These are phyloP conservation scores for Hydractinia symbiolongicarpus DNA, from an alignment of 30 jellyfish, hydroid and myxozoan genomes.

Conservation along the genomic window DNA sequence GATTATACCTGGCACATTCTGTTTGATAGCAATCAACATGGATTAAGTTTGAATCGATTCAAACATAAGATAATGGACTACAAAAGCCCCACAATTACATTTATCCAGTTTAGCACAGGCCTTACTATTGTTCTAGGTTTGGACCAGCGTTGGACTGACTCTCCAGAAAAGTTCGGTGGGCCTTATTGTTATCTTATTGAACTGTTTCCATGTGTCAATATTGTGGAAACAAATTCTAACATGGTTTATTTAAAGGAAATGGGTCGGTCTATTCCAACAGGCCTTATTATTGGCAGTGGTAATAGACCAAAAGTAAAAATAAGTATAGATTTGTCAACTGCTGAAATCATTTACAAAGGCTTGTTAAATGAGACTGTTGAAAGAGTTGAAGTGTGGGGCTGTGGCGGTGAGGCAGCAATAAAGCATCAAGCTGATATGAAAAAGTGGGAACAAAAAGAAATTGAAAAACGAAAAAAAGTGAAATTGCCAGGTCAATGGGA, in stretches of 20 bases:
- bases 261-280: slow-evolving; percentile 85
- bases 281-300: slow-evolving; percentile 66
- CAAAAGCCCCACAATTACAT: slow-evolving; percentile 83
- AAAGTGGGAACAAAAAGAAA: slow-evolving; percentile 78
- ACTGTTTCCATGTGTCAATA: slow-evolving; percentile 48
- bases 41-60: slow-evolving; percentile 78
- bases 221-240: slow-evolving; percentile 43
- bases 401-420: slow-evolving; percentile 91
- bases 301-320: slow-evolving; percentile 60
- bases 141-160: slow-evolving; percentile 85
- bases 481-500: slow-evolving; percentile 94
- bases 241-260: slow-evolving; percentile 64
- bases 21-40: slow-evolving; percentile 84
- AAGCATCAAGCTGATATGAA: slow-evolving; percentile 66
- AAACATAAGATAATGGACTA: slow-evolving; percentile 65
- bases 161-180: slow-evolving; percentile 94
- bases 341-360: slow-evolving; percentile 59
- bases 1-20: slow-evolving; percentile 61
- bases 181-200: slow-evolving; percentile 67
- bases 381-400: slow-evolving; percentile 97
- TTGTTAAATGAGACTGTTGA: slow-evolving; percentile 37
- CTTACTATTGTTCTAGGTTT: slow-evolving; percentile 52
- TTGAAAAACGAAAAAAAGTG: slow-evolving; percentile 88
- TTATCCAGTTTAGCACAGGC: slow-evolving; percentile 57
- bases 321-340: slow-evolving; percentile 58